Base-by-base conservation (phyloP, 2,888 invertebrate genomes). In the Cistogaster globosa region DNA sequence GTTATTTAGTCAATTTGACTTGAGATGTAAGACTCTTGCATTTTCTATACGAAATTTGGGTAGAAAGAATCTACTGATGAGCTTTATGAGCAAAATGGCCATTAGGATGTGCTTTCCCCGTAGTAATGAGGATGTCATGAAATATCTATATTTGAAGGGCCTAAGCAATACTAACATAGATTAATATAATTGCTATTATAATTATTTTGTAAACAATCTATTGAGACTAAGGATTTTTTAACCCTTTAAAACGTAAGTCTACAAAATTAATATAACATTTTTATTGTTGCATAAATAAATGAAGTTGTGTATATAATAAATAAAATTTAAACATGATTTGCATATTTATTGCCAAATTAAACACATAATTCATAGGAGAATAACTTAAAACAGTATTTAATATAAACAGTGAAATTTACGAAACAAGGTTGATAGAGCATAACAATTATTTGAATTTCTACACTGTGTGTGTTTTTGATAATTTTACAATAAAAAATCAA, bases 321-420 rank as follows among this genome's bases (percentile, higher is more conserved):
- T 32, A 22, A 51, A 12, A 45, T 1, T 1, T 45, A 45, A 45
- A 45, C 4, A 4, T 14, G 14, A 45, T 45, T 45, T 51, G 22
- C 1, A 26, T 26, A 12, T 57, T 16, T 42, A 32, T 60, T 68
- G 18, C 26, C 8, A 32, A 42, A 69, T 4, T 26, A 26, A 26
- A 26, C 1, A 32, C 32, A 63, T 63, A 57, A 11, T 20, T 42
- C 32, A 32, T 32, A 32, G 32, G 32, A 32, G 32, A 32, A 32
- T 32, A 5, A 32, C 32, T 32, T n/a, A 14, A 58, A 2, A 26
- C 26, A 58, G 14, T 36, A 69, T 69, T 57, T 11, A 26, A 20
- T 53, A 18, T 18, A 7, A 26, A 72, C 60, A 71, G 74, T 60
- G 85, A 85, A 85, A 85, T 71, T 69, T 78, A 78, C 36, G 26